Conservation (phyloP, 2,888 invertebrate genomes). For the Sabatieria punctata region DNA sequence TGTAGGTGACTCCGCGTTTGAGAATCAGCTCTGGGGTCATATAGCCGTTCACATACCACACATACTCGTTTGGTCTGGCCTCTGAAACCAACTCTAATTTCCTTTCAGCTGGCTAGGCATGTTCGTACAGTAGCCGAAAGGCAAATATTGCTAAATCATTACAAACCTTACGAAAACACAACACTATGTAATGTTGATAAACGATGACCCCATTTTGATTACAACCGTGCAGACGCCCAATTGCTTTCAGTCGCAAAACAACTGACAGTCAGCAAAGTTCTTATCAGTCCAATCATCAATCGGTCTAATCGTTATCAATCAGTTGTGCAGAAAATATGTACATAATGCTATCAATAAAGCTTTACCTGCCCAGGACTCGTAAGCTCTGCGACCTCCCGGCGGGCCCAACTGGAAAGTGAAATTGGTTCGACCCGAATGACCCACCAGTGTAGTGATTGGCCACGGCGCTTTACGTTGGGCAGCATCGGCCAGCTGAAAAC, state of each 20-base stretch:
- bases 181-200: too few relatives aligned
- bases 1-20: constrained; percentile 63
- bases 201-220: too few relatives aligned
- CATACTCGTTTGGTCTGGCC: constrained; percentile 42
- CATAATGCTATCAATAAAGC: too few relatives aligned
- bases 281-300: too few relatives aligned
- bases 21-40: constrained; percentile 71
- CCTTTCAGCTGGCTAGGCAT: too few relatives aligned
- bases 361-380: constrained; percentile 52
- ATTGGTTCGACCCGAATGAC: constrained; percentile 39
- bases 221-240: too few relatives aligned
- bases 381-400: constrained; percentile 59
- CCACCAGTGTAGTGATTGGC: constrained; percentile 18
- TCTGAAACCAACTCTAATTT: constrained; percentile 14
- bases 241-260: too few relatives aligned
- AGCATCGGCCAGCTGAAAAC: constrained; percentile 15
- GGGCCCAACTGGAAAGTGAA: constrained; percentile 68
- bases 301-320: too few relatives aligned
- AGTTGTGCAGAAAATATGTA: too few relatives aligned
- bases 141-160: too few relatives aligned
- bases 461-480: constrained; percentile 14
- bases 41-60: constrained; percentile 83
- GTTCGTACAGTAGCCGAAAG: too few relatives aligned
- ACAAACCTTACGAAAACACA: too few relatives aligned
- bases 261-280: not conserved